These are phyloP conservation scores for Kuschelorhynchus macadamiae DNA, from an alignment of 2,888 invertebrate species.

Conservation along the genomic window DNA sequence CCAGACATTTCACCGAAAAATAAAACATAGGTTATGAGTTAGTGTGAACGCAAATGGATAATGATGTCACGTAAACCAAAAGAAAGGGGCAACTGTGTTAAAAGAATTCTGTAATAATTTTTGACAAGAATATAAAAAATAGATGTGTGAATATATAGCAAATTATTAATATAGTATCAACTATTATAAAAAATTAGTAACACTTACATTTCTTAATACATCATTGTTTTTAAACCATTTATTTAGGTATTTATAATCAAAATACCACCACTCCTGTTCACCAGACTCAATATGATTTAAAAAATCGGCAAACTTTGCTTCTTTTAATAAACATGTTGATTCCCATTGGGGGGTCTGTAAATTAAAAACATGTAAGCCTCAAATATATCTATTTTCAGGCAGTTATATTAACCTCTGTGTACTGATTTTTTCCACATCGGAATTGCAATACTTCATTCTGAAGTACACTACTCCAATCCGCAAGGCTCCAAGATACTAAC, in stretches of 20 bases:
- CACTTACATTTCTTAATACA: slow-evolving; percentile 73
- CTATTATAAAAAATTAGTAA: too few species aligned
- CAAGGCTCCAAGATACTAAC: slow-evolving; percentile 73
- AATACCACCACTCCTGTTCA: slow-evolving; percentile 81
- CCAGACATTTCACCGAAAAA: too few species aligned
- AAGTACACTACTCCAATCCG: slow-evolving; percentile 75
- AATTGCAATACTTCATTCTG: slow-evolving; percentile 73
- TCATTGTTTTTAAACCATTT: slow-evolving; percentile 76
- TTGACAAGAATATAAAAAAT: too few species aligned
- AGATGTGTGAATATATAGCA: too few species aligned
- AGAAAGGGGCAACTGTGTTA: too few species aligned
- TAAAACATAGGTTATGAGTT: too few species aligned
- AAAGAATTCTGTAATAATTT: too few species aligned
- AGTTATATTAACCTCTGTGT: slow-evolving; percentile 62
- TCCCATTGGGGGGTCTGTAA: slow-evolving; percentile 84
- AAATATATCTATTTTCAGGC: neutral
- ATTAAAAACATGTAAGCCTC: neutral
- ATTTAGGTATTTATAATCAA: slow-evolving; percentile 87
- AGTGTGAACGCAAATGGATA: too few species aligned
- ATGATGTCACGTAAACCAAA: too few species aligned
- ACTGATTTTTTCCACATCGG: slow-evolving; percentile 68
- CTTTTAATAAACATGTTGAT: slow-evolving; percentile 73
- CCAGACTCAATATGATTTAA: slow-evolving; percentile 64
- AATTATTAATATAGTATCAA: too few species aligned
- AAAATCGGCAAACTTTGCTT: slow-evolving; percentile 78